These are phyloP conservation scores for Aplocera efformata DNA, from an alignment of 2,888 invertebrate species.

Conservation along the genomic window DNA sequence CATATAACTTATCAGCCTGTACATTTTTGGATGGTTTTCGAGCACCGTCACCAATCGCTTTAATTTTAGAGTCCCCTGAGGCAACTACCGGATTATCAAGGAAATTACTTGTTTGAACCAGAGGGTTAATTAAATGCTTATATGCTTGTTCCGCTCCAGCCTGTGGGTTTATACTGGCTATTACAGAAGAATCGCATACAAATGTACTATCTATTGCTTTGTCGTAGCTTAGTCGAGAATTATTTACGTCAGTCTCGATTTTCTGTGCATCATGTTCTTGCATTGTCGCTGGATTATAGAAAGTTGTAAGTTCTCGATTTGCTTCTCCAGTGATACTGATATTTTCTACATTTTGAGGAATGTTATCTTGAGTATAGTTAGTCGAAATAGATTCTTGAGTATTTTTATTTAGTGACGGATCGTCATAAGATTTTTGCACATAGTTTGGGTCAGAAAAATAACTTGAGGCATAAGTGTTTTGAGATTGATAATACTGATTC, in stretches of 20 bases:
- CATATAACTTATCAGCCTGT: background rate
- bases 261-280: slow-evolving; percentile 6
- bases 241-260: background rate
- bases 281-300: slow-evolving; percentile 8
- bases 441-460: slow-evolving; percentile 21
- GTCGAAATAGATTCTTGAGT: slow-evolving; percentile 1
- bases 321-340: slow-evolving; percentile 2
- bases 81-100: slow-evolving; percentile 3
- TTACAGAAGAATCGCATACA: background rate
- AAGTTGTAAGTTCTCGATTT: slow-evolving; percentile 3
- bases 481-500: slow-evolving; percentile 27
- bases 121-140: slow-evolving; percentile 1
- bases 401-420: slow-evolving; percentile 1
- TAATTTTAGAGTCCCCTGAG: background rate
- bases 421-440: slow-evolving; percentile 7
- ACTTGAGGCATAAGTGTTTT: slow-evolving; percentile 24
- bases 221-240: background rate
- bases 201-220: background rate
- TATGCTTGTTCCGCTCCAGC: slow-evolving; percentile 3
- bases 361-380: slow-evolving; percentile 19
- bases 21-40: background rate
- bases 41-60: background rate
- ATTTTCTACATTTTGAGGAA: slow-evolving; percentile 16
- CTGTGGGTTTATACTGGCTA: background rate
- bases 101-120: slow-evolving; percentile 1